Evolutionary conservation across 2,888 invertebrate species (phyloP).

Genomic region (Mayetiola destructor): DNA sequence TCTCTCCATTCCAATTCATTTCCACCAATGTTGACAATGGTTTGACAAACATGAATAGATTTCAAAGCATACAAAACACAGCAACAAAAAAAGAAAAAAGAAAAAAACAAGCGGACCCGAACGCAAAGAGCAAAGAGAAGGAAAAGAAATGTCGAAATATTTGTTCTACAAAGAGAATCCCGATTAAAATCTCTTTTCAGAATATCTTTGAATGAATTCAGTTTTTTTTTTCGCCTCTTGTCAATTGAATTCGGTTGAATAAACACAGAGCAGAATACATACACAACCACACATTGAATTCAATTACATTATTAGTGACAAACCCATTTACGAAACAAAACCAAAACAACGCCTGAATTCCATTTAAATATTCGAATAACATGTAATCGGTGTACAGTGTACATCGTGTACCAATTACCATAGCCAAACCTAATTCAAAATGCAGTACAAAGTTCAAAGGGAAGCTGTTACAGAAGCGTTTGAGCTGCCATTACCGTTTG

Average conservation of each 20-base stretch:
- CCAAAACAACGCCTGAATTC: too few relatives aligned
- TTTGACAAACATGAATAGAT: slow-evolving; percentile 7
- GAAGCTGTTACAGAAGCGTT: too few relatives aligned
- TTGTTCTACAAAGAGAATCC: neutral
- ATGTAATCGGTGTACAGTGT: too few relatives aligned
- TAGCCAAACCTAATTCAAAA: too few relatives aligned
- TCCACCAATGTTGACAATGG: neutral
- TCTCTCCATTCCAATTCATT: neutral
- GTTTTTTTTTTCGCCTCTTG: too few relatives aligned
- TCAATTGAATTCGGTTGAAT: slow-evolving; percentile 12
- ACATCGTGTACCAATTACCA: too few relatives aligned
- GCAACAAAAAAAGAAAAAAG: neutral
- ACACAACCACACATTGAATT: neutral
- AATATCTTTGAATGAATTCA: slow-evolving; percentile 9
- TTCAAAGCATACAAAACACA: too few relatives aligned
- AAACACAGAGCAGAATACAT: slow-evolving; percentile 1
- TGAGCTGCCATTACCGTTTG: too few relatives aligned
- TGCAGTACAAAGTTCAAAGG: too few relatives aligned
- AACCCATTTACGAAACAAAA: neutral
- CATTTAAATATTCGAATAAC: too few relatives aligned
- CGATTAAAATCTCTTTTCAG: slow-evolving; percentile 10
- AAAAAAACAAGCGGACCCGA: neutral
- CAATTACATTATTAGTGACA: neutral
- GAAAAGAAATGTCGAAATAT: neutral
- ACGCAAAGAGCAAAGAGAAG: too few relatives aligned